Evolutionary conservation across 1,140 invertebrate species (phyloP).

Genomic region (Schlechtendalia chinensis): DNA sequence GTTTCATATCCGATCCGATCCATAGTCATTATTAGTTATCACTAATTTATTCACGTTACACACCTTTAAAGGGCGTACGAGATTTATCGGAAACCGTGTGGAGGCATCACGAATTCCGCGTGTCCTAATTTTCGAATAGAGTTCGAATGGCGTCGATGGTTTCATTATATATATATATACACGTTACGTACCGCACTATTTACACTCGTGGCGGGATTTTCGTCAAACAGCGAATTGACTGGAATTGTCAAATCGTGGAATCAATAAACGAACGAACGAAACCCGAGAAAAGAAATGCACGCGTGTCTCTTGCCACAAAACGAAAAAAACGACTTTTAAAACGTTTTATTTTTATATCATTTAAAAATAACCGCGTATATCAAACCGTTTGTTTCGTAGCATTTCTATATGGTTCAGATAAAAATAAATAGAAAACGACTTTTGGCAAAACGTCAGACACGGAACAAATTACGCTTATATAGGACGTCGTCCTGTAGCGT

Average conservation of each 20-base stretch:
- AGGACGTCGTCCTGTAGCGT: too few relatives aligned
- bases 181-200: not conserved
- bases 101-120: not conserved
- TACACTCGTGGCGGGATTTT: not conserved
- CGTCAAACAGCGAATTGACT: too few relatives aligned
- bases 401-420: not conserved
- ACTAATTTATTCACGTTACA: not conserved
- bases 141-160: not conserved
- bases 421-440: not conserved
- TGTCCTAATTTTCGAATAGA: not conserved
- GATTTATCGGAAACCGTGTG: too few relatives aligned
- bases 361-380: too few relatives aligned
- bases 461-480: too few relatives aligned
- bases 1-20: constrained; percentile 28
- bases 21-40: not conserved
- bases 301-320: too few relatives aligned
- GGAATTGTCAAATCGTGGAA: not conserved
- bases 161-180: too few relatives aligned
- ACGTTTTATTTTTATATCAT: too few relatives aligned
- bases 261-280: too few relatives aligned
- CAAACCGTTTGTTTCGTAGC: too few relatives aligned
- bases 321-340: too few relatives aligned
- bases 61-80: not conserved
- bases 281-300: too few relatives aligned
- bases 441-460: not conserved